A percentile compares a stretch with the other conserved stretches of the same genome.
These are phyloP conservation scores for Sinonovacula constricta DNA, from an alignment of 1,140 invertebrate species.

Conservation along the genomic window DNA sequence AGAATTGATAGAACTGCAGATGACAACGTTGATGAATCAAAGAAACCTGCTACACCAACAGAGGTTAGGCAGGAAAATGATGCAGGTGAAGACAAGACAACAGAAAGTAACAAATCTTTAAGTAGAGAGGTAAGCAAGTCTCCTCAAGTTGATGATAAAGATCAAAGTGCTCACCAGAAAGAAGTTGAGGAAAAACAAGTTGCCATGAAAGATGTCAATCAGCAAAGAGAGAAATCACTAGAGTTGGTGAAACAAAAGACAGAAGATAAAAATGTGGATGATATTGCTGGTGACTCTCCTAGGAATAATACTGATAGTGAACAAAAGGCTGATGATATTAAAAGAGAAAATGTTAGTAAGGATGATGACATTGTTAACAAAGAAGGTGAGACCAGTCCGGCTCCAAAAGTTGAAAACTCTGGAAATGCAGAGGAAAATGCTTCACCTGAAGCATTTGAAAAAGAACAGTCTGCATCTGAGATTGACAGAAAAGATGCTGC, in stretches of 20 bases:
- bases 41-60: neutral
- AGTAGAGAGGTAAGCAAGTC: neutral
- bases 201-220: neutral
- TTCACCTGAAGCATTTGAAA: neutral
- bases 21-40: neutral
- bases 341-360: neutral
- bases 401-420: neutral
- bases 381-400: neutral
- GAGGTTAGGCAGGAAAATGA: neutral
- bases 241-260: neutral
- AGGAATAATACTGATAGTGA: too few relatives aligned
- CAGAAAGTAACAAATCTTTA: neutral
- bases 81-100: neutral
- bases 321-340: neutral
- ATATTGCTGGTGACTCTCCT: too few relatives aligned
- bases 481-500: neutral
- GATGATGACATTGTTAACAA: slow-evolving; percentile 6
- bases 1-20: neutral
- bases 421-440: neutral
- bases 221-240: neutral
- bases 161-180: neutral
- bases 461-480: neutral
- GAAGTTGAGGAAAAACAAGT: neutral
- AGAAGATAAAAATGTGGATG: neutral
- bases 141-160: neutral